These are phyloP conservation scores for Cephus pygmeus DNA, from an alignment of 2,888 invertebrate genomes.

Conservation along the genomic window DNA sequence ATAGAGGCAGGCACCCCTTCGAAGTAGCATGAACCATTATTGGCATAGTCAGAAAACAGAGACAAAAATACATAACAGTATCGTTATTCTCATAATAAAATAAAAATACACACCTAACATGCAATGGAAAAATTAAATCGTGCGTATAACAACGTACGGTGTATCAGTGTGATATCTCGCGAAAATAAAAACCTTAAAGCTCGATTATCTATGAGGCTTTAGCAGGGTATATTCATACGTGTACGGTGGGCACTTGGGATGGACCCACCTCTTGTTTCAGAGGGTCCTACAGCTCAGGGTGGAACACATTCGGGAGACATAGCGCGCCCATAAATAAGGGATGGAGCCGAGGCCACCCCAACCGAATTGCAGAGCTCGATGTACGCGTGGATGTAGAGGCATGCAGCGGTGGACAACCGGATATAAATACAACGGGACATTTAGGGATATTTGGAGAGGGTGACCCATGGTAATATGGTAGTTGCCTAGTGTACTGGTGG, in stretches of 20 bases:
- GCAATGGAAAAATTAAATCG: too few species aligned
- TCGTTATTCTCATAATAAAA: not conserved
- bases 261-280: conserved; percentile 21
- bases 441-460: conserved; percentile 47
- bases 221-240: not conserved
- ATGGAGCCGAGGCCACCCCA: conserved; percentile 42
- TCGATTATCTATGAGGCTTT: conserved; percentile 22
- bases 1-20: not conserved
- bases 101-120: not conserved
- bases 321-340: conserved; percentile 53
- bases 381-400: conserved; percentile 28
- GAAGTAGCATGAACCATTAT: not conserved
- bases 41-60: not conserved
- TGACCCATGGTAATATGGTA: conserved; percentile 16
- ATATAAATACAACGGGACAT: conserved; percentile 48
- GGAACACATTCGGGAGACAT: conserved; percentile 42
- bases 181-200: conserved; percentile 24
- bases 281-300: conserved; percentile 18
- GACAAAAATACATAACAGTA: not conserved
- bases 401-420: conserved; percentile 42
- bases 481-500: conserved; percentile 31
- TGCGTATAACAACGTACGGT: too few species aligned
- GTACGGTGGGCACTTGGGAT: not conserved
- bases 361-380: conserved; percentile 37
- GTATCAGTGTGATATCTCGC: too few species aligned